Percentiles rank a stretch among this genome's conserved stretches.
phyloP scores from a whole-genome alignment of 2,797 vertebrate species.

The Serranus cabrilla region DNA sequence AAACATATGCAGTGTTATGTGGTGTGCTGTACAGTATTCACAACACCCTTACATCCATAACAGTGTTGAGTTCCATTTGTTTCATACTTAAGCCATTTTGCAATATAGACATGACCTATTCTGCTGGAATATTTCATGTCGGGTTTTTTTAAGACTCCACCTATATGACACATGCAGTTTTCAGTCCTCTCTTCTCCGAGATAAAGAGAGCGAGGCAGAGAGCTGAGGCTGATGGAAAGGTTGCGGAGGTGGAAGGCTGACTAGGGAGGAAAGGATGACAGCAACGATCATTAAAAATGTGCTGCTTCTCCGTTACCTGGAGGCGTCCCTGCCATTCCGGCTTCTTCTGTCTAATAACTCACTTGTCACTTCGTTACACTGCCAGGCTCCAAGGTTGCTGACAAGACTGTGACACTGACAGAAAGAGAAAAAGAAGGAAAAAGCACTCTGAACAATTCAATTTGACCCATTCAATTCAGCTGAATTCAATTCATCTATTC shows the following conservation, averaged over 20 bases:
- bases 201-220: constrained; percentile 69
- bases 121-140: constrained; percentile 61
- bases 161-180: constrained; percentile 65
- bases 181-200: constrained; percentile 64
- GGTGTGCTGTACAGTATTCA: constrained; percentile 77
- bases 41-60: constrained; percentile 66
- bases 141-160: constrained; percentile 61
- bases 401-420: constrained; percentile 93
- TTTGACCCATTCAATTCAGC: constrained; percentile 63
- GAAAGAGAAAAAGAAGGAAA: constrained; percentile 67
- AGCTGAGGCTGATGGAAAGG: constrained; percentile 80
- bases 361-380: constrained; percentile 95
- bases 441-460: constrained; percentile 64
- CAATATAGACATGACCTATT: constrained; percentile 68
- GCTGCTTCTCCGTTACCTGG: constrained; percentile 86
- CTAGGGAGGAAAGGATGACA: constrained; percentile 84
- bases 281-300: constrained; percentile 87
- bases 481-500: constrained; percentile 63
- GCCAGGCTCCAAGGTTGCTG: constrained; percentile 91
- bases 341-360: constrained; percentile 96
- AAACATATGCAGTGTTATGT: constrained; percentile 72
- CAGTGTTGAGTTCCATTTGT: constrained; percentile 69
- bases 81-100: constrained; percentile 66
- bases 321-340: constrained; percentile 91
- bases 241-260: constrained; percentile 83